Conservation (phyloP, 2,797 vertebrate genomes). For the Leuciscus waleckii region DNA sequence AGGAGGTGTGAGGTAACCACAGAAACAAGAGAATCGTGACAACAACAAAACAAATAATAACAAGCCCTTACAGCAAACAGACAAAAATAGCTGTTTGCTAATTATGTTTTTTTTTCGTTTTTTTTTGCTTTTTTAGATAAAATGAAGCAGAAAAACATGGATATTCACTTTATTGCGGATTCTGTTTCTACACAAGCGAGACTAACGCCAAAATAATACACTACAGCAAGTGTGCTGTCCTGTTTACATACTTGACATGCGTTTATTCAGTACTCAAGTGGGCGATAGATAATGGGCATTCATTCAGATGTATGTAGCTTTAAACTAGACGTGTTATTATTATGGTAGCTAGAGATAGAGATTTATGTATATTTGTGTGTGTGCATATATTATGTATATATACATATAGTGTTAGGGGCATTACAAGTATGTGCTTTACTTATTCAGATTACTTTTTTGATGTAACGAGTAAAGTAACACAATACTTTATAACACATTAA, state of each 20-base stretch:
- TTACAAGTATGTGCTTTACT: too few relatives aligned
- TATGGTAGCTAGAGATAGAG: not conserved
- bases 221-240: not conserved
- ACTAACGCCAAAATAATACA: not conserved
- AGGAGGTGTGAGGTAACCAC: conserved; percentile 1
- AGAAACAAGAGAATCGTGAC: conserved; percentile 4
- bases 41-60: conserved; percentile 4
- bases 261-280: not conserved
- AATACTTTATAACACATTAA: too few relatives aligned
- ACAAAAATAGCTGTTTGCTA: conserved; percentile 7
- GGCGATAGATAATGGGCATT: not conserved
- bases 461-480: too few relatives aligned
- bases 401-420: too few relatives aligned
- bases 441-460: too few relatives aligned
- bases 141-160: not conserved
- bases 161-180: not conserved
- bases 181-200: not conserved
- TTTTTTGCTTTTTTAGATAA: not conserved
- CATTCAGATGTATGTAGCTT: not conserved
- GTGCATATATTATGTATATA: too few relatives aligned
- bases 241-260: not conserved
- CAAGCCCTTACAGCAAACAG: not conserved
- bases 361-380: too few relatives aligned
- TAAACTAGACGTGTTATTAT: not conserved
- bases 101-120: not conserved